Base-by-base conservation (phyloP, 2,797 vertebrate species). In the Chloroceryle inda region DNA sequence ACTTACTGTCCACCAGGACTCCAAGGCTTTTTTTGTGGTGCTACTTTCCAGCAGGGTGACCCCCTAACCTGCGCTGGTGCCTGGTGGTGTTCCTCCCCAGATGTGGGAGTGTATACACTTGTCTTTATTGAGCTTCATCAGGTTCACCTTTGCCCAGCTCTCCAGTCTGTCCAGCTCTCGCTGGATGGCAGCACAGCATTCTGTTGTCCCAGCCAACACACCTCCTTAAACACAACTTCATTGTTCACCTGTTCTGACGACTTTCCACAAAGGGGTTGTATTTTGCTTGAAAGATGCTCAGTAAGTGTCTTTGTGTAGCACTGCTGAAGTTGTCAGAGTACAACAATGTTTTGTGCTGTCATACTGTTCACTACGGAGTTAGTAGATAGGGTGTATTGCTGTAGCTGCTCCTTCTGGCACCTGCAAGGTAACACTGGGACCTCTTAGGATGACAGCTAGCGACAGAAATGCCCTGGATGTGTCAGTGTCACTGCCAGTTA, bases 221-320 rank as follows among this genome's bases (percentile, higher is more conserved):
- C 44, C 22, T 10, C 44, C 44, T 13, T 40, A 40, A 40, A 10
- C 23, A 26, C 26, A 69, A 3, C 35, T 37, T 72, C 33, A 10
- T 26, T 47, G n/a, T 53, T 78, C 31, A 8, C 6, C 5, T 0
- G 0, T 75, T 69, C 29, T 35, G 72, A 14, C 59, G 40, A 44
- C 40, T 83, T 45, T 56, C 49, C 20, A 10, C 7, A 77, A 66
- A 69, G 40, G 86, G 40, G 14, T n/a, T 0, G 0, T 55, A 5
- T 2, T 2, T 55, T 63, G 29, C 13, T 47, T 50, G 75, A 47
- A 63, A 45, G 33, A 31, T 18, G 13, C 9, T 81, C 26, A 66
- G 35, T 76, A 53, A 8, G 33, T 56, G 76, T 64, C 29, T 82
- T 78, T 29, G 62, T 93, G 42, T 49, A 75, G 31, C 29, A 7